These are phyloP conservation scores for Vulpes ferrilata DNA, from an alignment of 2,113 vertebrate genomes.

Conservation along the genomic window DNA sequence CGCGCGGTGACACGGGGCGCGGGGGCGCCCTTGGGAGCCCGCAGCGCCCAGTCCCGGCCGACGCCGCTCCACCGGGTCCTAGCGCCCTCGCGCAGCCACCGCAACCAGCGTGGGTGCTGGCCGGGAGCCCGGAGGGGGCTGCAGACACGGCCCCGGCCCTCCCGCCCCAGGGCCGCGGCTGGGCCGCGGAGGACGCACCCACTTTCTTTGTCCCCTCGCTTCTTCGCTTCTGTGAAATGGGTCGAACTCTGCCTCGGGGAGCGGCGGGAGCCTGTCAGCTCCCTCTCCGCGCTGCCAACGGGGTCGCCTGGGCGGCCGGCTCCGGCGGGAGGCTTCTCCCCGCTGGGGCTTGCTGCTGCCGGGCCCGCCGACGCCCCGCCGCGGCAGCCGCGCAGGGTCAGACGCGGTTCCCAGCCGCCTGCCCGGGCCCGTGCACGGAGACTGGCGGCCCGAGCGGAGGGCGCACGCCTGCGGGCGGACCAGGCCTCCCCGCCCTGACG, in stretches of 20 bases:
- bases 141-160: not conserved
- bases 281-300: not conserved
- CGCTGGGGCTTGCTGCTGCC: too few relatives aligned
- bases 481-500: not conserved
- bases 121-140: not conserved
- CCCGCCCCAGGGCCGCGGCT: not conserved
- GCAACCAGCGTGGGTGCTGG: not conserved
- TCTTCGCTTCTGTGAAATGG: slow-evolving; percentile 44
- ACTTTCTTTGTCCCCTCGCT: not conserved
- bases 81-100: slow-evolving; percentile 66
- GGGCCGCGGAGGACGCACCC: not conserved
- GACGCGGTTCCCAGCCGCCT: not conserved
- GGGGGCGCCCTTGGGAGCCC: not conserved
- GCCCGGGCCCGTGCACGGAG: rapidly evolving
- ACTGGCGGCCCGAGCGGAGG: not conserved
- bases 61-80: slow-evolving; percentile 79
- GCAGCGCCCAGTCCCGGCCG: slow-evolving; percentile 40
- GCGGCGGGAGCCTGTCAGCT: not conserved
- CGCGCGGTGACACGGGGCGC: not conserved
- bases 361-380: not conserved
- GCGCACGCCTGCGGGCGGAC: slow-evolving; percentile 4
- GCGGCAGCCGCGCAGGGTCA: too few relatives aligned
- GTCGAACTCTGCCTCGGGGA: not conserved
- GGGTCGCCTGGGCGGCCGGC: not conserved
- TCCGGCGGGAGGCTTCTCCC: not conserved